Evolutionary conservation across 2,797 vertebrate genomes (phyloP), one percentile per base, ranked within the genome.

Genomic region (Alexandromys oeconomus): DNA sequence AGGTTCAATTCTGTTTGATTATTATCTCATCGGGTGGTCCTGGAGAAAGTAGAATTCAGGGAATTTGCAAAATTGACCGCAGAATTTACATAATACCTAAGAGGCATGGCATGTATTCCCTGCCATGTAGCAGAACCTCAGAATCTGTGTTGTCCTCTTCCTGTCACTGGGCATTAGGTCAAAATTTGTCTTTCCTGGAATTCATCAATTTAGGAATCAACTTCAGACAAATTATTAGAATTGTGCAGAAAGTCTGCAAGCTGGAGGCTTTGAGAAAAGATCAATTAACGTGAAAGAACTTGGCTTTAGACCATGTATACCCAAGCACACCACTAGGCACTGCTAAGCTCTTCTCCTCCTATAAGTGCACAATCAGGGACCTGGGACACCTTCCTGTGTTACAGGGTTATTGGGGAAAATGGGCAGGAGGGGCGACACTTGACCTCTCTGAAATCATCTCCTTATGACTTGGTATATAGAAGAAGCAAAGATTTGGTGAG

Each of bases 221-320:
- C 15, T 51, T 34, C 74, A 59, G 69, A 19, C 29, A 88, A 21
- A 61, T 11, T 88, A 25, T 5, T 69, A 46, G 43, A 71, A 93
- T 92, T 85, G 86, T 74, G 61, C n/a, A 48, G 79, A 63, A 91
- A 82, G 69, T 54, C 48, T 40, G 17, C 43, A 81, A 17, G 61
- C 19, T 69, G 17, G 85, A 87, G 31, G 10, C n/a, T 88, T 54
- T 94, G 65, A 69, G 57, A 61, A 95, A 94, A 86, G 40, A 77
- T 14, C 31, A 37, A 34, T 11, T 34, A 63, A 48, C 37, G 0
- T 2, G 34, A 61, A 65, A 31, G 78, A 40, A 43, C 27, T 11
- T 69, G 31, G 19, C 15, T 76, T 21, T 82, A 13, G 48, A 19
- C 8, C 73, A 2, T 31, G 9, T 1, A 48, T 15, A 59, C 25